Evolutionary conservation across 1,140 invertebrate species (phyloP).

Genomic region (Sitobion miscanthi): DNA sequence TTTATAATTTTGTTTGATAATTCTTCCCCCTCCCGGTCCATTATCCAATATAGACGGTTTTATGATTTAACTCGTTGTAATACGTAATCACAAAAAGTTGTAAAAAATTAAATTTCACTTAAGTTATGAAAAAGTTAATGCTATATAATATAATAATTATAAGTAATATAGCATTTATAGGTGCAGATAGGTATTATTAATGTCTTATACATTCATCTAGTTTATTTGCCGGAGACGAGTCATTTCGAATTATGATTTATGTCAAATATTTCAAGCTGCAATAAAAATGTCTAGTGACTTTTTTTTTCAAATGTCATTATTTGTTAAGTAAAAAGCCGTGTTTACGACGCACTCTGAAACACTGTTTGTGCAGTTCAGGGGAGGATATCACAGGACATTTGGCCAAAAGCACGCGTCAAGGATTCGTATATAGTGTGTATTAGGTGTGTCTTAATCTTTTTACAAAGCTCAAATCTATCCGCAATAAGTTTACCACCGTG

Average conservation of each 20-base stretch:
- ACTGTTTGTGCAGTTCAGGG: neutral
- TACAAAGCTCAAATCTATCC: conserved; percentile 6
- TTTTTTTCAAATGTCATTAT: conserved; percentile 5
- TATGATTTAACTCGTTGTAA: neutral
- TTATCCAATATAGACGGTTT: no score
- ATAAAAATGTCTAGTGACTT: neutral
- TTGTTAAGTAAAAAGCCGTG: conserved; percentile 21
- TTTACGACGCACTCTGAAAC: neutral
- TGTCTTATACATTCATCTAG: neutral
- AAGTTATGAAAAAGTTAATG: neutral
- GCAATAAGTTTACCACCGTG: neutral
- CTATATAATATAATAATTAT: neutral
- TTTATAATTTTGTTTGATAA: neutral
- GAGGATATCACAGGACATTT: neutral
- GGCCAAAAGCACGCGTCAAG: neutral
- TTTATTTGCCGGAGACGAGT: neutral
- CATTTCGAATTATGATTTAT: neutral
- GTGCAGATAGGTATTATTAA: neutral
- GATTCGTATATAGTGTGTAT: neutral
- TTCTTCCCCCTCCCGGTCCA: neutral
- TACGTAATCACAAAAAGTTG: neutral
- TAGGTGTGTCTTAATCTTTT: conserved; percentile 10
- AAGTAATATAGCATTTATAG: no score
- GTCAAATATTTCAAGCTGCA: neutral
- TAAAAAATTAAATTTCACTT: neutral